A percentile compares a stretch with the other conserved stretches of the same genome.
These are phyloP conservation scores for Champsocephalus gunnari DNA, from an alignment of 2,797 vertebrate genomes.

Conservation along the genomic window DNA sequence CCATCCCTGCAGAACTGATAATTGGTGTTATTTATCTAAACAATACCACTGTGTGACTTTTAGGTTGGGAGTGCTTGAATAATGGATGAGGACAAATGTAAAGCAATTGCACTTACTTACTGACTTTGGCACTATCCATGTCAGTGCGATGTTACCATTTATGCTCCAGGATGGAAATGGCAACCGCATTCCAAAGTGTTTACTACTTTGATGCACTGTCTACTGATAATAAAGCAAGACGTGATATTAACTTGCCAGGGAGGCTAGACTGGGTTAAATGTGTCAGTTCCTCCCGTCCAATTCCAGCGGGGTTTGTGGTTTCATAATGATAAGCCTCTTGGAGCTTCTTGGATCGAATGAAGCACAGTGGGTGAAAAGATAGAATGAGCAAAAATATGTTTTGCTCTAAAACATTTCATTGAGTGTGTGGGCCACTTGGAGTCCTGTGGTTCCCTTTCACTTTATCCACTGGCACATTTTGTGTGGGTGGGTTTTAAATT, in stretches of 20 bases:
- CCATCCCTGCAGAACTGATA: conserved; percentile 76
- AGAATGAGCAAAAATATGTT: conserved; percentile 57
- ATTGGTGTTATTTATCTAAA: conserved; percentile 87
- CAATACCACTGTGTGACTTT: conserved; percentile 74
- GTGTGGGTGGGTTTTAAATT: conserved; percentile 21
- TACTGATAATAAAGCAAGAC: conserved; percentile 67
- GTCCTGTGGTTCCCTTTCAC: conserved; percentile 38
- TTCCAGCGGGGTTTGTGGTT: conserved; percentile 72
- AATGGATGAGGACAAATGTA: conserved; percentile 85
- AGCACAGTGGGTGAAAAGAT: conserved; percentile 53
- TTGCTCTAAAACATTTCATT: conserved; percentile 57
- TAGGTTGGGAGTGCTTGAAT: conserved; percentile 75
- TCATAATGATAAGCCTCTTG: conserved; percentile 74
- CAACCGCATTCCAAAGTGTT: conserved; percentile 62
- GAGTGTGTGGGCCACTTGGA: conserved; percentile 19
- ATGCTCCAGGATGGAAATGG: conserved; percentile 57
- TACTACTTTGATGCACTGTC: conserved; percentile 57
- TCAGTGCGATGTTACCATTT: conserved; percentile 60
- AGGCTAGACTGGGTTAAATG: conserved; percentile 73
- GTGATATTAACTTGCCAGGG: conserved; percentile 73
- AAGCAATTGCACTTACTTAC: conserved; percentile 75
- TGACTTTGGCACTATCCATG: conserved; percentile 71
- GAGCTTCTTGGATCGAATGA: conserved; percentile 53
- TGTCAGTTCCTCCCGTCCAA: conserved; percentile 68
- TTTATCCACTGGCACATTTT: conserved; percentile 27